These are phyloP conservation scores for Okapia johnstoni DNA, from an alignment of 2,113 vertebrate genomes.

Conservation along the genomic window DNA sequence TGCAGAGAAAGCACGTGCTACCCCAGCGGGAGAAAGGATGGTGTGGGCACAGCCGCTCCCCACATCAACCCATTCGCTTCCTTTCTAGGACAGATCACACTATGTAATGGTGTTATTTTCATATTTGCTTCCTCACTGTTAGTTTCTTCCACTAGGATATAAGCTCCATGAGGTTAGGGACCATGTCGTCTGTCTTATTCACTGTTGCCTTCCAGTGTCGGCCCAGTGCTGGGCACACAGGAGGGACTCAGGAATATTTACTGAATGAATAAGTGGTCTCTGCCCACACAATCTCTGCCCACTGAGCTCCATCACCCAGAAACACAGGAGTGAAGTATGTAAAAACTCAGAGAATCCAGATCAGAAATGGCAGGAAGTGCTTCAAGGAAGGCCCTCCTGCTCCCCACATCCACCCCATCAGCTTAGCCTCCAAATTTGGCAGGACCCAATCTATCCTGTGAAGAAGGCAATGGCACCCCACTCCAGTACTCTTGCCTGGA, in stretches of 20 bases:
- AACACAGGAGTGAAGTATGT: background rate
- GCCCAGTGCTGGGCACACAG: background rate
- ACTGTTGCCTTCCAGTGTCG: background rate
- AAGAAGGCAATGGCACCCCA: too few species aligned
- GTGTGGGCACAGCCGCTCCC: background rate
- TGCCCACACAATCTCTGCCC: background rate
- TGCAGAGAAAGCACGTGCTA: background rate
- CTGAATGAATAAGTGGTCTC: background rate
- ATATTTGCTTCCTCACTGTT: background rate
- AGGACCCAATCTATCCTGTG: background rate
- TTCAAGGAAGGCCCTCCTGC: background rate
- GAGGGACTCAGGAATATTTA: background rate
- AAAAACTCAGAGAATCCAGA: background rate
- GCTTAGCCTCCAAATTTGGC: background rate
- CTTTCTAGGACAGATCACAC: background rate
- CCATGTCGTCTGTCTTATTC: background rate
- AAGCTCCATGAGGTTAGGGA: background rate
- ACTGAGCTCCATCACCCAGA: background rate
- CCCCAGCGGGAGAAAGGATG: background rate
- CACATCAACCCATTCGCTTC: background rate
- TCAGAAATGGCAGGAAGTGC: background rate
- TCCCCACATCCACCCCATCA: background rate
- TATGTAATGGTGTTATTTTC: background rate
- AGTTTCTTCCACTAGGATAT: background rate
- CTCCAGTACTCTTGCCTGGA: too few species aligned